Conservation (phyloP, 2,113 vertebrate species). For the Dascyllus trimaculatus region DNA sequence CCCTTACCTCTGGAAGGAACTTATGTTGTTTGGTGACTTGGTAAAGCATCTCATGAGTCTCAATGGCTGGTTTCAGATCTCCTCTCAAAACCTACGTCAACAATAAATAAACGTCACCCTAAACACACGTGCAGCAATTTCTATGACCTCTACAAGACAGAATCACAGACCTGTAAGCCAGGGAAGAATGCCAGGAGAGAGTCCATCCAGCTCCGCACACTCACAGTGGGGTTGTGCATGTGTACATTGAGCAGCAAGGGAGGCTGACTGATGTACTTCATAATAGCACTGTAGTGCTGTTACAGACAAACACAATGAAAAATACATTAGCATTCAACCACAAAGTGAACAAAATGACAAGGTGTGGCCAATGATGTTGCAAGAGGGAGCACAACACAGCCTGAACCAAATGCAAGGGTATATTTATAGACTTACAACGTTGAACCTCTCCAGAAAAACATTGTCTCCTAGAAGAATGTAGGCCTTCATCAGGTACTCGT, state of each 20-base stretch:
- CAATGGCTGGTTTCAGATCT: slow-evolving; percentile 97
- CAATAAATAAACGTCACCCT: background rate
- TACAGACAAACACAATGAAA: slow-evolving; percentile 16
- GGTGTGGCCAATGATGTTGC: background rate
- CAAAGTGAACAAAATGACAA: background rate
- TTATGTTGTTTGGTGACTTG: slow-evolving; percentile 99
- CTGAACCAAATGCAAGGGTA: background rate
- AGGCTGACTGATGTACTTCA: slow-evolving; percentile 99
- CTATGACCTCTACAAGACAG: background rate
- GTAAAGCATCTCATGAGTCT: slow-evolving; percentile 99
- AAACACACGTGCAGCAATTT: background rate
- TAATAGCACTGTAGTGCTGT: slow-evolving; percentile 98
- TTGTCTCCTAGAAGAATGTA: slow-evolving; percentile 97
- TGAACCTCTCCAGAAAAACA: slow-evolving; percentile 96
- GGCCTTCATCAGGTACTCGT: slow-evolving; percentile 98
- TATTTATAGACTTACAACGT: slow-evolving; percentile 87
- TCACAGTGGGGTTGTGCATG: slow-evolving; percentile 96
- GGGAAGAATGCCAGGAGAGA: slow-evolving; percentile 98
- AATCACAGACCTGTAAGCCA: slow-evolving; percentile 91
- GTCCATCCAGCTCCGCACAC: slow-evolving; percentile 96
- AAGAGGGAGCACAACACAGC: background rate
- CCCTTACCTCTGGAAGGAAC: slow-evolving; percentile 95
- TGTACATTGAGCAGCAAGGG: slow-evolving; percentile 97
- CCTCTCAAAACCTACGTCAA: slow-evolving; percentile 93
- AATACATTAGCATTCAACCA: slow-evolving; percentile 6